Evolutionary conservation across 2,888 invertebrate genomes (phyloP).

Genomic region (Selenia dentaria): DNA sequence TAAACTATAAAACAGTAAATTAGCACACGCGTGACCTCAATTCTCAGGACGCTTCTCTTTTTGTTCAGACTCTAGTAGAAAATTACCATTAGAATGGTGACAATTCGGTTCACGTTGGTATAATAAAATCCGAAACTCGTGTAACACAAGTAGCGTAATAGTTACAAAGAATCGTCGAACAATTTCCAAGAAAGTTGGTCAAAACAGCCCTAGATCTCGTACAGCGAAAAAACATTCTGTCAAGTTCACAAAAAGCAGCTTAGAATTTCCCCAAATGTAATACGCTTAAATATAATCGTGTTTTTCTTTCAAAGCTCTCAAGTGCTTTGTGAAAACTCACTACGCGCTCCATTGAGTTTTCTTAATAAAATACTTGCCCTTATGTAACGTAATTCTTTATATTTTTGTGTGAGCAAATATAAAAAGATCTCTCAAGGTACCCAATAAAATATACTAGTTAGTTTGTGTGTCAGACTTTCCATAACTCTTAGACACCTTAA

Average conservation of each 20-base stretch:
- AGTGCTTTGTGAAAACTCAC: slow-evolving; percentile 42
- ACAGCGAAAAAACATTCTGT: slow-evolving; percentile 22
- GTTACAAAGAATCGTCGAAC: background rate
- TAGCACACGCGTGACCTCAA: too few species aligned
- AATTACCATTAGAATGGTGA: too few species aligned
- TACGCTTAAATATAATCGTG: slow-evolving; percentile 38
- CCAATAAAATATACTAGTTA: too few species aligned
- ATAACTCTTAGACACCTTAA: too few species aligned
- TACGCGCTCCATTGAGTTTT: slow-evolving; percentile 49
- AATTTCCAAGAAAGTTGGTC: background rate
- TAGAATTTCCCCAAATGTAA: slow-evolving; percentile 28
- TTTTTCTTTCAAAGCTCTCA: slow-evolving; percentile 40
- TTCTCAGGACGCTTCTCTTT: too few species aligned
- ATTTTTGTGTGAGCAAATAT: slow-evolving; percentile 19
- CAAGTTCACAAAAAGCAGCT: slow-evolving; percentile 20
- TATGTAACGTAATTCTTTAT: slow-evolving; percentile 22
- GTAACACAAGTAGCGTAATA: too few species aligned
- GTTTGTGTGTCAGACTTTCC: too few species aligned
- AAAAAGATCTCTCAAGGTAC: slow-evolving; percentile 9
- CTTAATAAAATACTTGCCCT: slow-evolving; percentile 41
- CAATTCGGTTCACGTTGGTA: too few species aligned
- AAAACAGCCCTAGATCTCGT: too few species aligned
- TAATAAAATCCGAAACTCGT: too few species aligned
- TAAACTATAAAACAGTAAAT: too few species aligned
- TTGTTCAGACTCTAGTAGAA: too few species aligned